phyloP scores from a whole-genome alignment of 1,140 invertebrate genomes.

The Drosophila hydei region DNA sequence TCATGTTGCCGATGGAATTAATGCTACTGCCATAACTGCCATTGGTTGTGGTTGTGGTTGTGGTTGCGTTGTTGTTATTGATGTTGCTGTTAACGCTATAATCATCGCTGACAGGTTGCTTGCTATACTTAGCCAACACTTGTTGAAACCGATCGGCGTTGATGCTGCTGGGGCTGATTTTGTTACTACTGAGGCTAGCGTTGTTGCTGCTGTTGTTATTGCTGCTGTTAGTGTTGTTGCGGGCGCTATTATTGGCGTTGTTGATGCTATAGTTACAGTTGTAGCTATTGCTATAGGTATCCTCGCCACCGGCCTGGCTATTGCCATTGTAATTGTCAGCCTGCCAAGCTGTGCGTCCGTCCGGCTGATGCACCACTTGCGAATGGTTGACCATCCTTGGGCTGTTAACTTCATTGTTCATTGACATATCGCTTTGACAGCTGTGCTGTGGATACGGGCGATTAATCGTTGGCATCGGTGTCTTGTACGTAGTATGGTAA shows the following conservation, averaged over 20 bases:
- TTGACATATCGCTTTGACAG: too few relatives aligned
- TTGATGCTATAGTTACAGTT: neutral
- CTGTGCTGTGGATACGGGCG: neutral
- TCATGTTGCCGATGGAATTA: neutral
- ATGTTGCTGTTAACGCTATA: neutral
- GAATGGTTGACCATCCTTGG: neutral
- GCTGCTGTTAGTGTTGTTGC: neutral
- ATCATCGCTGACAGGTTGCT: neutral
- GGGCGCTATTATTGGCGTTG: neutral
- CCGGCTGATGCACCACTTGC: neutral
- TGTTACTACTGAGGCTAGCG: neutral
- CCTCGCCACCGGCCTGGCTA: conserved; percentile 6
- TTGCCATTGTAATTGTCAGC: neutral
- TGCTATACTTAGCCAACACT: conserved; percentile 25
- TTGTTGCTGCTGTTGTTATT: neutral
- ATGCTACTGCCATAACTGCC: neutral
- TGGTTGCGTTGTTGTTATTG: neutral
- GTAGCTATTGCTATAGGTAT: neutral
- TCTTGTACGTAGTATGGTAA: neutral
- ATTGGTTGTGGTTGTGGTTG: neutral
- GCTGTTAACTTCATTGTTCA: neutral
- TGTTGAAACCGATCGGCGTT: conserved; percentile 3
- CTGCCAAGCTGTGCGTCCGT: neutral
- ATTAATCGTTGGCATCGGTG: neutral
- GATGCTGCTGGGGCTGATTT: neutral